Evolutionary conservation across 1,140 invertebrate genomes (phyloP), one percentile per base, ranked within the genome.

Genomic region (Chelonus insularis): DNA sequence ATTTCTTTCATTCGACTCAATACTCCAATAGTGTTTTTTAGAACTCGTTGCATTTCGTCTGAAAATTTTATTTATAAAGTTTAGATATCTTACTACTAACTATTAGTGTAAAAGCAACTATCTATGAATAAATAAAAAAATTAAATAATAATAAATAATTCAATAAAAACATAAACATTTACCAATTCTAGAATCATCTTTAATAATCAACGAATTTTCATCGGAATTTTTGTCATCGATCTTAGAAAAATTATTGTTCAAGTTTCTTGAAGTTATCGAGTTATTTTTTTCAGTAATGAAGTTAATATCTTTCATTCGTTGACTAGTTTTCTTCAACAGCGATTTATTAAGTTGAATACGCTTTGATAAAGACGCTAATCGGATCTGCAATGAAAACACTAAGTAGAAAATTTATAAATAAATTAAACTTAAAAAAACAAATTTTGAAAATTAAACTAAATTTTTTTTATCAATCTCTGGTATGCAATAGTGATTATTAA

Each of bases 261-360:
- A 45, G 4, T 45, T 45, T 45, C 14, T 14, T 9, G 12, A 45
- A 2, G n/a, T 14, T 4, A 39, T 45, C 4, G 4, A 12, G 3
- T 14, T 45, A 45, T 14, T 45, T 9, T 14, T 14, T 37, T 72
- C 65, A 7, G 41, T 45, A 3, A 63, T 58, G 63, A 63, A 61
- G 60, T 64, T 65, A 2, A 64, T 62, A 20, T 69, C 60, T 29
- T 71, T 66, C 1, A 71, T 56, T 8, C 62, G 62, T 48, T 68
- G 57, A 54, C 68, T 66, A 1, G 69, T 63, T 11, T 60, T 57
- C 32, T 74, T 58, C 5, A 74, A 50, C 20, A 74, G 52, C 25
- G 63, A 47, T 55, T 62, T 61, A 55, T 68, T 72, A 21, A 67
- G 55, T 37, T 71, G 64, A 1, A 74, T 62, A 43, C 68, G 63